These are phyloP conservation scores for Enteromius thamalakanensis DNA, from an alignment of 2,797 vertebrate species.

Conservation along the genomic window DNA sequence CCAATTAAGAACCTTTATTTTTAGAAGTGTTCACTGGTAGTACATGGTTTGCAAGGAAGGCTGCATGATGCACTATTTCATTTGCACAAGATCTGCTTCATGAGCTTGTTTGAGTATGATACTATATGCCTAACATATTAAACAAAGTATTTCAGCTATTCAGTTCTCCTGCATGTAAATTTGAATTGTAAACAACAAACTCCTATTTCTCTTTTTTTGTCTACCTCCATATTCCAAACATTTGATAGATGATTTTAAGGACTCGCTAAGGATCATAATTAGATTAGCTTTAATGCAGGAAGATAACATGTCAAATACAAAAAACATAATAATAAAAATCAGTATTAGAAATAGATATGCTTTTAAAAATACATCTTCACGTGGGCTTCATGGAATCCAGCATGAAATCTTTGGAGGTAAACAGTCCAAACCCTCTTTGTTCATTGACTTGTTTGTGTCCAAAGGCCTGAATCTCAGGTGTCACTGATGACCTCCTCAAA, in stretches of 20 bases:
- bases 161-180: neutral
- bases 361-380: slow-evolving; percentile 39
- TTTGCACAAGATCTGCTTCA: neutral
- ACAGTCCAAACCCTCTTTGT: slow-evolving; percentile 40
- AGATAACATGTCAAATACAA: slow-evolving; percentile 53
- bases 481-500: slow-evolving; percentile 71
- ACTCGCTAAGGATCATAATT: slow-evolving; percentile 57
- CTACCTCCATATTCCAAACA: slow-evolving; percentile 1
- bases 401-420: slow-evolving; percentile 51
- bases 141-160: neutral
- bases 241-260: slow-evolving; percentile 36
- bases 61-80: neutral
- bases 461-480: slow-evolving; percentile 22
- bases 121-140: neutral
- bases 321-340: slow-evolving; percentile 51
- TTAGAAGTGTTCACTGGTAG: neutral
- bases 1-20: neutral
- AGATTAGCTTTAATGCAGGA: slow-evolving; percentile 40
- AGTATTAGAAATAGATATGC: slow-evolving; percentile 35
- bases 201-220: neutral
- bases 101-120: neutral
- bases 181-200: slow-evolving; percentile 48
- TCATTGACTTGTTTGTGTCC: slow-evolving; percentile 37
- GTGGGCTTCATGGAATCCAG: slow-evolving; percentile 51
- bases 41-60: neutral